Evolutionary conservation across 1,140 invertebrate genomes (phyloP).

Genomic region (Hylaeus anthracinus): DNA sequence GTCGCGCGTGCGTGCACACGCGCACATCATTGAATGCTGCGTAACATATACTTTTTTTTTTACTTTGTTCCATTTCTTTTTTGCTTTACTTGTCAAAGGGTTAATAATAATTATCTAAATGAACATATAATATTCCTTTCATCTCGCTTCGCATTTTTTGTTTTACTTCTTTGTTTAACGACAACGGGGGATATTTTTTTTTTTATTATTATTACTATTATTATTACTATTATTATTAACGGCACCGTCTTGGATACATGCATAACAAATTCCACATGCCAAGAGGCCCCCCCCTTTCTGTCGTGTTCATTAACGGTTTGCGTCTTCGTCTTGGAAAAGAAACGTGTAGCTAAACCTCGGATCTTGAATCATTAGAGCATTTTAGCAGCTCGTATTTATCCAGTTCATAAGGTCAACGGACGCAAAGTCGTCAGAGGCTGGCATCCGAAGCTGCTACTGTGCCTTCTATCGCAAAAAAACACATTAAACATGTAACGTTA

Average conservation of each 20-base stretch:
- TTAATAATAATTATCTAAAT: conserved; percentile 76
- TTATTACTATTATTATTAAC: conserved; percentile 61
- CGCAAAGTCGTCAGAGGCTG: conserved; percentile 75
- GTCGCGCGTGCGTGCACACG: background rate
- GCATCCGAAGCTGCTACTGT: conserved; percentile 78
- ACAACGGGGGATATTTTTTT: conserved; percentile 68
- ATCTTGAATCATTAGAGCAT: conserved; percentile 61
- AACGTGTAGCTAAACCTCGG: conserved; percentile 73
- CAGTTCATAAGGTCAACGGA: conserved; percentile 76
- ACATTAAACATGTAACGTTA: conserved; percentile 46
- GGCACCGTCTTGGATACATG: conserved; percentile 79
- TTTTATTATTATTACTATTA: conserved; percentile 36
- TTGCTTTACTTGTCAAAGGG: conserved; percentile 64
- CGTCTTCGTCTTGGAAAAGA: conserved; percentile 57
- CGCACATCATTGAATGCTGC: conserved; percentile 45
- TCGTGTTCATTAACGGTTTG: conserved; percentile 41
- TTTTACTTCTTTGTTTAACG: conserved; percentile 60
- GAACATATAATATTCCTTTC: conserved; percentile 70
- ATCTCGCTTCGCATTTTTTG: conserved; percentile 62
- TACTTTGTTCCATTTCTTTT: conserved; percentile 60
- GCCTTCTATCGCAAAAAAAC: conserved; percentile 73
- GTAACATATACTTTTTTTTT: conserved; percentile 58
- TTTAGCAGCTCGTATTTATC: conserved; percentile 57
- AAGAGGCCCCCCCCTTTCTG: conserved; percentile 76
- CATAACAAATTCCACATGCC: conserved; percentile 82